A percentile compares a stretch with the other conserved stretches of the same genome.
These are phyloP conservation scores for Anolis carolinensis DNA, from an alignment of 2,113 vertebrate species.

Conservation along the genomic window DNA sequence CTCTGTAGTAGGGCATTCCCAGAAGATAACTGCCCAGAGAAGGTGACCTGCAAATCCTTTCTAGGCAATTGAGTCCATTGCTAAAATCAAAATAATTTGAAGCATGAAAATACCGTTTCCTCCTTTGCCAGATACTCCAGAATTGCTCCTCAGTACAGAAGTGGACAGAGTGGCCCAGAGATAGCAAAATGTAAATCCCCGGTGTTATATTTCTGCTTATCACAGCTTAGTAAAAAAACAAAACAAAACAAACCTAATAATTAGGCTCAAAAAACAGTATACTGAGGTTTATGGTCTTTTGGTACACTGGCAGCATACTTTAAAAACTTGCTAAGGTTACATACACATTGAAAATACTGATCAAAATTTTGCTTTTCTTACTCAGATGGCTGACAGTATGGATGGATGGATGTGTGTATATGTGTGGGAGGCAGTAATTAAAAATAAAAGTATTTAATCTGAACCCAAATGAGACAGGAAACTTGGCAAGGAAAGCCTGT, in stretches of 20 bases:
- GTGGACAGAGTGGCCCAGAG: not conserved
- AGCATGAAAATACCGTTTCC: not conserved
- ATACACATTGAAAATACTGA: not conserved
- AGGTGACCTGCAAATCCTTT: no score
- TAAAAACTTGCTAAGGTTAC: not conserved
- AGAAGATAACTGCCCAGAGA: no score
- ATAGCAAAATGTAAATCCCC: no score
- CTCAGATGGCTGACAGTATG: not conserved
- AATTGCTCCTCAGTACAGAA: not conserved
- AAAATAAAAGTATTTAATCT: not conserved
- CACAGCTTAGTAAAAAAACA: not conserved
- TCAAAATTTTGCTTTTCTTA: not conserved
- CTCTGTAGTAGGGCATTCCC: no score
- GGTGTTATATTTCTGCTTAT: not conserved
- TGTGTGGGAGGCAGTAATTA: not conserved
- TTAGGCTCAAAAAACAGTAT: not conserved
- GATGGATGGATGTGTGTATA: not conserved
- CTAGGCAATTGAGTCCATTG: no score
- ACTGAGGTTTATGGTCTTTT: not conserved
- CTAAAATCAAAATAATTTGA: no score
- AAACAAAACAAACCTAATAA: not conserved
- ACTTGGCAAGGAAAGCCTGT: rapidly evolving
- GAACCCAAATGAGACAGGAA: slow-evolving; percentile 26
- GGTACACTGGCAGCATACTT: not conserved
- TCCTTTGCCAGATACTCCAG: not conserved